A percentile compares a stretch with the other conserved stretches of the same genome.
These are phyloP conservation scores for Tychaedon coryphoeus DNA, from an alignment of 2,113 vertebrate genomes.

Conservation along the genomic window DNA sequence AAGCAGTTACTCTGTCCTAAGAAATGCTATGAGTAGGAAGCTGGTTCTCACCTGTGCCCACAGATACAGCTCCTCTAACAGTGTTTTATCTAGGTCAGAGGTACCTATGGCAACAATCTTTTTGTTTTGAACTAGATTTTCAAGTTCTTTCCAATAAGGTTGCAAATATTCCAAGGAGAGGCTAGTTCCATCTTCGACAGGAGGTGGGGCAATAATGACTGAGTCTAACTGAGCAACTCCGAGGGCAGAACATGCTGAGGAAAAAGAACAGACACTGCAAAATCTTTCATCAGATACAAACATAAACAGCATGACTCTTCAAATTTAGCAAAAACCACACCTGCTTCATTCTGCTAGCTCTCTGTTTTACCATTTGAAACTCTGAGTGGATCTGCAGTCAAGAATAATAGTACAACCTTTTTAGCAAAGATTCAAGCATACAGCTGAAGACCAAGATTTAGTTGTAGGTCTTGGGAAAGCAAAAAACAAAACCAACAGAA, in stretches of 20 bases:
- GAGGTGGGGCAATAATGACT: constrained; percentile 90
- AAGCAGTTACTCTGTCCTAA: neutral
- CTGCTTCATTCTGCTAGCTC: neutral
- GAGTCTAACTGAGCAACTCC: constrained; percentile 93
- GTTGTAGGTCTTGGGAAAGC: neutral
- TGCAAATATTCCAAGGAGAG: constrained; percentile 87
- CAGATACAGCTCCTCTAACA: constrained; percentile 91
- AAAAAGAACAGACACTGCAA: neutral
- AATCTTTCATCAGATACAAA: neutral
- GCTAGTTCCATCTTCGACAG: constrained; percentile 77
- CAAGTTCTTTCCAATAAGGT: constrained; percentile 90
- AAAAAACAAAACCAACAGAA: neutral
- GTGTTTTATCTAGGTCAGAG: constrained; percentile 92
- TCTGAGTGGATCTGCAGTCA: neutral
- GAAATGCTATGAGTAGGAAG: neutral
- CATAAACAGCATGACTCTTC: neutral
- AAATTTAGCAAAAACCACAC: neutral
- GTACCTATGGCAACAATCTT: constrained; percentile 92
- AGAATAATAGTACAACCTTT: neutral
- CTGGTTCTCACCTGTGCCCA: constrained; percentile 89
- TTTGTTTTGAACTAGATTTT: constrained; percentile 85
- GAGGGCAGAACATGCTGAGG: constrained; percentile 84
- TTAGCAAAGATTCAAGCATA: neutral
- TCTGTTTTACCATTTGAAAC: neutral
- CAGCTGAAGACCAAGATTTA: neutral